Percentiles rank a stretch among this genome's conserved stretches.
Evolutionary conservation across 2,113 vertebrate genomes (phyloP).

Genomic region (Rhipidura dahli): DNA sequence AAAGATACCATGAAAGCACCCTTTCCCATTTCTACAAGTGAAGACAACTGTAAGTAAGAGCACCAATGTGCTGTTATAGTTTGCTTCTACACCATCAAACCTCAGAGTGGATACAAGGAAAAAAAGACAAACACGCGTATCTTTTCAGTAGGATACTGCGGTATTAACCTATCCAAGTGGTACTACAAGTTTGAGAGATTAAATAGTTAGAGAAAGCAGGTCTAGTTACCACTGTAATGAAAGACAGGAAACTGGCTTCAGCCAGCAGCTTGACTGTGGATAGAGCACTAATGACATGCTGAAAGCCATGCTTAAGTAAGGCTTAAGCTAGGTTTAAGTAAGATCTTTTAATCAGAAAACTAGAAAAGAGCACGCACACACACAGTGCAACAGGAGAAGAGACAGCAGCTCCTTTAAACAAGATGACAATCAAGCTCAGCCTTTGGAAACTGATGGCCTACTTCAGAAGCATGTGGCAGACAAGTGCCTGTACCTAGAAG

Average conservation of each 20-base stretch:
- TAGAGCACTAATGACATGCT: background rate
- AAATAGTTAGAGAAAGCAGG: background rate
- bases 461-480: background rate
- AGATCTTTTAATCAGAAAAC: background rate
- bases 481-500: background rate
- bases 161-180: background rate
- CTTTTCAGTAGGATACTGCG: background rate
- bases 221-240: background rate
- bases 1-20: background rate
- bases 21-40: background rate
- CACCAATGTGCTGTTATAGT: fast-evolving
- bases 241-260: background rate
- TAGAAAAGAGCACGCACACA: background rate
- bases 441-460: background rate
- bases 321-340: background rate
- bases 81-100: background rate
- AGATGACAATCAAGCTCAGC: background rate
- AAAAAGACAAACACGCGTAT: background rate
- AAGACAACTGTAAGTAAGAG: background rate
- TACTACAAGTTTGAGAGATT: background rate
- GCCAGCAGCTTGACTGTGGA: background rate
- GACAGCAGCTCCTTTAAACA: background rate
- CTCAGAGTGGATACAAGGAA: background rate
- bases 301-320: background rate
- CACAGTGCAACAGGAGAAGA: background rate